A percentile compares a stretch with the other conserved stretches of the same genome.
These are phyloP conservation scores for Charanyca ferruginea DNA, from an alignment of 2,888 invertebrate genomes.

Conservation along the genomic window DNA sequence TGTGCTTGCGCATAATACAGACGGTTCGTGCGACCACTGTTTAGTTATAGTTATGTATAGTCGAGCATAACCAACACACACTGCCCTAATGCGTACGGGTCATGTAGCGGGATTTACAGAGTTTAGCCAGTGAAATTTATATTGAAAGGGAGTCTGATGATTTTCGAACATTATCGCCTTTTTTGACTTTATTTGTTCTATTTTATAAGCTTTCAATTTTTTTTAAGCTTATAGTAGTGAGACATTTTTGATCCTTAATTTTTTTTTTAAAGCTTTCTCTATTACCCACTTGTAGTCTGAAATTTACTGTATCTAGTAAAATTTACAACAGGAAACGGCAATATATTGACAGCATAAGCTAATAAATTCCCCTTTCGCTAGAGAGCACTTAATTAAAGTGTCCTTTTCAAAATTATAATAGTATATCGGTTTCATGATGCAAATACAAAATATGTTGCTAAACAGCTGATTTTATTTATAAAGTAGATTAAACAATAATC, in stretches of 20 bases:
- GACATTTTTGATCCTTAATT: background rate
- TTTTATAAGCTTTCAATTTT: conserved; percentile 43
- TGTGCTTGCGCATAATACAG: conserved; percentile 87
- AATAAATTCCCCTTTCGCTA: background rate
- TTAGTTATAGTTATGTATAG: conserved; percentile 79
- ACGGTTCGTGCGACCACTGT: conserved; percentile 75
- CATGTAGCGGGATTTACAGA: conserved; percentile 90
- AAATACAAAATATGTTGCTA: too few species aligned
- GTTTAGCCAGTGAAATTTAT: conserved; percentile 91
- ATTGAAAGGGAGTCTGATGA: conserved; percentile 90
- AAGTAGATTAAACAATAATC: too few species aligned
- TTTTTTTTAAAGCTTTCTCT: background rate
- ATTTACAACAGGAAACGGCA: background rate
- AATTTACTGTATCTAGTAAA: background rate
- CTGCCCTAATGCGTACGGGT: conserved; percentile 91
- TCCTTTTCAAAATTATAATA: background rate
- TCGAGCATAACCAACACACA: conserved; percentile 87
- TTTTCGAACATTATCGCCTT: conserved; percentile 82
- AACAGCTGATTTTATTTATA: too few species aligned
- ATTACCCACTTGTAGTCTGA: background rate
- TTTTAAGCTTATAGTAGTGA: background rate
- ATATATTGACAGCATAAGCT: conserved; percentile 2
- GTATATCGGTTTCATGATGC: background rate
- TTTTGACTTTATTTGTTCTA: conserved; percentile 51
- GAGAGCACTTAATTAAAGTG: background rate